A percentile compares a stretch with the other conserved stretches of the same genome.
Conservation (phyloP, 2,113 vertebrate genomes). For the Phaethornis superciliosus region DNA sequence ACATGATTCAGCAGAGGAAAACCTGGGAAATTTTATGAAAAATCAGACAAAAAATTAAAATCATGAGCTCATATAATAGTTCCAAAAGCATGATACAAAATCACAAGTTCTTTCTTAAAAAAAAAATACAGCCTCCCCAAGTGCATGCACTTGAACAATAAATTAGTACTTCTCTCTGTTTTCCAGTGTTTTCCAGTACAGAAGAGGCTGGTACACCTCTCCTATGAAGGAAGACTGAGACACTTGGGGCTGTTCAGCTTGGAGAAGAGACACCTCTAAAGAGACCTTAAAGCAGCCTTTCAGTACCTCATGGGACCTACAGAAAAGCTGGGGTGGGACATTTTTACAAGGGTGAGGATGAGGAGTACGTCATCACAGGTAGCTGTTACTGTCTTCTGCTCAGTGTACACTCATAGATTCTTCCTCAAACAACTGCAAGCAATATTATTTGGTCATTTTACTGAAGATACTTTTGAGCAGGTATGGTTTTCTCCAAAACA, state of each 20-base stretch:
- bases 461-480: not conserved
- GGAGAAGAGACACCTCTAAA: too few relatives aligned
- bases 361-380: too few relatives aligned
- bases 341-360: too few relatives aligned
- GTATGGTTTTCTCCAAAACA: not conserved
- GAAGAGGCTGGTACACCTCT: too few relatives aligned
- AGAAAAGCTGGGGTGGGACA: too few relatives aligned
- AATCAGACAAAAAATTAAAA: not conserved
- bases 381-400: not conserved
- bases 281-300: too few relatives aligned
- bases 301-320: too few relatives aligned
- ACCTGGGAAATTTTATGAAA: not conserved
- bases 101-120: not conserved
- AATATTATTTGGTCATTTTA: not conserved
- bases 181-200: not conserved
- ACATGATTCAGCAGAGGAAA: not conserved
- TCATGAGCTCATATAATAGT: not conserved
- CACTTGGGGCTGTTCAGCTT: too few relatives aligned
- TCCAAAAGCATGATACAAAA: not conserved
- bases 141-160: fast-evolving
- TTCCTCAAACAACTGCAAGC: not conserved
- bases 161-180: not conserved
- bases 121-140: not conserved
- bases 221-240: too few relatives aligned
- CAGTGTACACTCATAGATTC: not conserved